Conservation (phyloP, 2,888 invertebrate genomes). For the Phaedon cochleariae region DNA sequence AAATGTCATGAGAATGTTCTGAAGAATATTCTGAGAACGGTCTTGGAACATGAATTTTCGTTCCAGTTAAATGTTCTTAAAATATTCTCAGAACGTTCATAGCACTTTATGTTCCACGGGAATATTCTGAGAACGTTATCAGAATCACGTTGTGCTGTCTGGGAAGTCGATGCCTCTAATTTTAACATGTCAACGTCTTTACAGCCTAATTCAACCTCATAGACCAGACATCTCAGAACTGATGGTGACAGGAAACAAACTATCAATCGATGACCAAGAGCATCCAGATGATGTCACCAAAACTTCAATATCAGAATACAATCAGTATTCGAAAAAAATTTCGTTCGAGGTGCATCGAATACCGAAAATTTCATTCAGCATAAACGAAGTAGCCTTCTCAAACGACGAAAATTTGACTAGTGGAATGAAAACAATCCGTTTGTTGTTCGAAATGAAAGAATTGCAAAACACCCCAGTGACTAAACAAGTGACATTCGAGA, state of each 20-base stretch:
- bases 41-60: too few species aligned
- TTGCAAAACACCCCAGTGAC: slow-evolving; percentile 29
- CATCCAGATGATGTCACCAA: neutral
- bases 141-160: too few species aligned
- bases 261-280: neutral
- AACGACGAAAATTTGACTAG: neutral
- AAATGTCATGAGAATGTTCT: too few species aligned
- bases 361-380: slow-evolving; percentile 26
- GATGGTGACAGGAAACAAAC: slow-evolving; percentile 49
- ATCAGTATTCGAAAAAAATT: neutral
- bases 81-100: too few species aligned
- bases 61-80: too few species aligned
- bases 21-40: too few species aligned
- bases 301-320: neutral
- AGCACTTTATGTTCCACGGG: too few species aligned
- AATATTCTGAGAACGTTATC: too few species aligned
- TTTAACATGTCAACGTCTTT: too few species aligned
- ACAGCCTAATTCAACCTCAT: slow-evolving; percentile 31
- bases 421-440: slow-evolving; percentile 15
- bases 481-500: slow-evolving; percentile 44
- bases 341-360: slow-evolving; percentile 3
- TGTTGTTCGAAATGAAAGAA: slow-evolving; percentile 43
- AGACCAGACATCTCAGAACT: slow-evolving; percentile 51
- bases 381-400: slow-evolving; percentile 31
- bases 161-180: too few species aligned